Percentiles rank a stretch among this genome's conserved stretches.
These are phyloP conservation scores for Tachystola acroxantha DNA, from an alignment of 2,888 invertebrate species.

Conservation along the genomic window DNA sequence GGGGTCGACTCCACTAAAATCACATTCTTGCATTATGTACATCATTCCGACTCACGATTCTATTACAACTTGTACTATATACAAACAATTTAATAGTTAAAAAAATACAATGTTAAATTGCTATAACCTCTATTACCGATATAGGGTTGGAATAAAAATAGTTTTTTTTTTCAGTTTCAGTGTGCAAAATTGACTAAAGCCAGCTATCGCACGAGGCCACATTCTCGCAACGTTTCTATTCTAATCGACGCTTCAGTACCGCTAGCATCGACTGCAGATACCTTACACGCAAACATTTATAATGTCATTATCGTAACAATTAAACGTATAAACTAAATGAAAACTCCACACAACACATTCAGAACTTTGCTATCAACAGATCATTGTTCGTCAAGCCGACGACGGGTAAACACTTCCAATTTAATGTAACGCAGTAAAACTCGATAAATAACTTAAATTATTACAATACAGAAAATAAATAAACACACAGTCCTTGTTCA, in stretches of 20 bases:
- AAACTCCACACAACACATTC: conserved; percentile 51
- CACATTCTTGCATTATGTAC: conserved; percentile 66
- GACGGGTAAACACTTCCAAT: conserved; percentile 44
- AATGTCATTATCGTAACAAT: conserved; percentile 29
- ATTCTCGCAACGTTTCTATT: conserved; percentile 49
- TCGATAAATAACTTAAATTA: conserved; percentile 72
- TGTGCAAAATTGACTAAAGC: conserved; percentile 72
- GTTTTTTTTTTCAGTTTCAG: conserved; percentile 52
- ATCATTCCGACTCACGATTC: conserved; percentile 59
- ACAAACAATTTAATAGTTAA: conserved; percentile 71
- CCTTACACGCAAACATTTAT: conserved; percentile 9
- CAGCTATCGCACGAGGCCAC: conserved; percentile 51
- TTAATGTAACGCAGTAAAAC: conserved; percentile 51
- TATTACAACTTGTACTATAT: conserved; percentile 76
- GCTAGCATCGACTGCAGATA: conserved; percentile 36
- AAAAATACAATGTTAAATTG: conserved; percentile 73
- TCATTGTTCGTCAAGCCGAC: conserved; percentile 45
- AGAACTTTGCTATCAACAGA: conserved; percentile 51
- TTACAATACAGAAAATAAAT: conserved; percentile 66
- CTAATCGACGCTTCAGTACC: conserved; percentile 35
- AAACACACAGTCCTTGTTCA: conserved; percentile 73
- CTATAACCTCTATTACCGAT: conserved; percentile 68
- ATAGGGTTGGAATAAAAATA: conserved; percentile 73
- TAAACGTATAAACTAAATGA: conserved; percentile 44
- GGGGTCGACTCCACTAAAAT: conserved; percentile 41